phyloP scores from a whole-genome alignment of 2,888 invertebrate species.

The Pardosa pseudoannulata region DNA sequence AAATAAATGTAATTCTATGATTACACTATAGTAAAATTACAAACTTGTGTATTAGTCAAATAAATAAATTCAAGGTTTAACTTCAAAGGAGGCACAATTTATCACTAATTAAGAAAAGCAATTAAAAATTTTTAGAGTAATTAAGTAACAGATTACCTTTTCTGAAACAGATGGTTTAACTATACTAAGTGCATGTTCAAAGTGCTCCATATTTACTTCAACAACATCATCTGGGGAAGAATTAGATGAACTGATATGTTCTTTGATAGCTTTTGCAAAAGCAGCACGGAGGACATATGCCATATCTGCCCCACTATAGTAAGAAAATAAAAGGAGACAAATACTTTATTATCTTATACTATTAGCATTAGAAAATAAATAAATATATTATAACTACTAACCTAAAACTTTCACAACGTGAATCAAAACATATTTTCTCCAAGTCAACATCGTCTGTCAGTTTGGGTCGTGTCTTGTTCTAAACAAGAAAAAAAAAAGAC shows the following conservation, averaged over 20 bases:
- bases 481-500: slow-evolving; percentile 74
- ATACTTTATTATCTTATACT: background rate
- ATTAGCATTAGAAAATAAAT: background rate
- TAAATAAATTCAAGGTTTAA: too few relatives aligned
- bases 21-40: too few relatives aligned
- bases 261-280: slow-evolving; percentile 87
- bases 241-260: slow-evolving; percentile 82
- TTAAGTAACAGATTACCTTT: slow-evolving; percentile 69
- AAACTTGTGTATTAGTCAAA: too few relatives aligned
- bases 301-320: slow-evolving; percentile 89
- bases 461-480: slow-evolving; percentile 88
- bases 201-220: slow-evolving; percentile 85
- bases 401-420: slow-evolving; percentile 87
- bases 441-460: slow-evolving; percentile 87
- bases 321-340: slow-evolving; percentile 10
- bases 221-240: slow-evolving; percentile 72
- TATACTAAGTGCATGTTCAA: slow-evolving; percentile 86
- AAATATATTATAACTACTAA: too few relatives aligned
- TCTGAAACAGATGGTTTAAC: slow-evolving; percentile 90
- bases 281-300: slow-evolving; percentile 93
- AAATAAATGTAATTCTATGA: too few relatives aligned
- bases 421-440: slow-evolving; percentile 82
- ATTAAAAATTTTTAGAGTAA: background rate
- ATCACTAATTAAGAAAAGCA: background rate
- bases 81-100: too few relatives aligned